A percentile compares a stretch with the other conserved stretches of the same genome.
Conservation (phyloP, 2,888 invertebrate species). For the Drosophila lutescens region DNA sequence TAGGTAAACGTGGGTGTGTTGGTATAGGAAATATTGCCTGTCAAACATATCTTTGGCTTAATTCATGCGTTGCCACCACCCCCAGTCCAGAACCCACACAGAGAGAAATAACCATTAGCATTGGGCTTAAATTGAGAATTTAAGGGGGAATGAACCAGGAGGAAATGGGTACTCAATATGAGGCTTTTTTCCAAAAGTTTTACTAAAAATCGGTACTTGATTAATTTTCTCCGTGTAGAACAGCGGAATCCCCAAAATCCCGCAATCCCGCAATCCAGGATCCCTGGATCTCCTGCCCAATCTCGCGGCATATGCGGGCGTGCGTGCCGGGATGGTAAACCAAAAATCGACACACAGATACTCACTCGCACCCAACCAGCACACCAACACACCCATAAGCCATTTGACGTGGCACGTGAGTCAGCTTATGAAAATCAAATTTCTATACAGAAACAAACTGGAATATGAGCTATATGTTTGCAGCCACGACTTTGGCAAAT, state of each 20-base stretch:
- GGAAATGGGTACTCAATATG: too few species aligned
- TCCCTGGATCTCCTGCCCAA: slow-evolving; percentile 34
- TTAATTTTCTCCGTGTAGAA: too few species aligned
- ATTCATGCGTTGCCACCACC: slow-evolving; percentile 48
- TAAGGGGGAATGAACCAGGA: too few species aligned
- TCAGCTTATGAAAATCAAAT: slow-evolving; percentile 56
- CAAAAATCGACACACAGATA: slow-evolving; percentile 39
- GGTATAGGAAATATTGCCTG: slow-evolving; percentile 46
- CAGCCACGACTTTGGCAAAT: slow-evolving; percentile 9
- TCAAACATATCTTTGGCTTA: slow-evolving; percentile 56
- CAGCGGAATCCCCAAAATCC: slow-evolving; percentile 1
- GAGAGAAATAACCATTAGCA: too few species aligned
- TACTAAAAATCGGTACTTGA: too few species aligned
- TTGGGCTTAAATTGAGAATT: too few species aligned
- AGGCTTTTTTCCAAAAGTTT: too few species aligned
- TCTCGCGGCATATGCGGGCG: slow-evolving; percentile 51
- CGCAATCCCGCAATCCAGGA: background rate
- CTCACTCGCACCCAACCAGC: background rate
- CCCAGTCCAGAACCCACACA: slow-evolving; percentile 9
- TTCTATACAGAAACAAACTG: slow-evolving; percentile 49
- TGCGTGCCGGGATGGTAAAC: slow-evolving; percentile 47
- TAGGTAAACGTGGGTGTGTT: slow-evolving; percentile 14
- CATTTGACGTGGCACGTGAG: slow-evolving; percentile 54
- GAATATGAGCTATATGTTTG: slow-evolving; percentile 12
- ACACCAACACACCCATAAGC: slow-evolving; percentile 40